Conservation (phyloP, 1,140 invertebrate species). For the Drosophila malerkotliana region DNA sequence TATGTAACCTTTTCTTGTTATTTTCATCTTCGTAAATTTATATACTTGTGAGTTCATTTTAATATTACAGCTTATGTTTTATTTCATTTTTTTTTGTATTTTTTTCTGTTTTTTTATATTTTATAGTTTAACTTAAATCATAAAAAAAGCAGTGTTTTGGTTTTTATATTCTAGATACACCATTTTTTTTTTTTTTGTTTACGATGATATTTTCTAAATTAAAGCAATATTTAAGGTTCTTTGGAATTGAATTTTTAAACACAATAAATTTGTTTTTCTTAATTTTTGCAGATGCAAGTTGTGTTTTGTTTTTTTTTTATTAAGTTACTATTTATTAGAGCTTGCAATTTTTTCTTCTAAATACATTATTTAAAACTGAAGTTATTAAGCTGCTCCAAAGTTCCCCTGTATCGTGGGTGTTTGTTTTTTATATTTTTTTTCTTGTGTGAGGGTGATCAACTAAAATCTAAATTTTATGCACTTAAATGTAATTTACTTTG, state of each 20-base stretch:
- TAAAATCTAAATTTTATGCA: slow-evolving; percentile 52
- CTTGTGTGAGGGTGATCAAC: slow-evolving; percentile 29
- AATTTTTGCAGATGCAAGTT: slow-evolving; percentile 10
- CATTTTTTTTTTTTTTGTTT: slow-evolving; percentile 55
- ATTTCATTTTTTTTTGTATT: slow-evolving; percentile 40
- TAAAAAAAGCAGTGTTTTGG: slow-evolving; percentile 79
- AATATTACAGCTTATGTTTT: slow-evolving; percentile 71
- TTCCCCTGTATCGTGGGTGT: slow-evolving; percentile 15
- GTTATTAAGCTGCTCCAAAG: slow-evolving; percentile 30
- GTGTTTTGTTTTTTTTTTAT: slow-evolving; percentile 15
- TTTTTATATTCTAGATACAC: slow-evolving; percentile 70
- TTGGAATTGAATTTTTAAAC: slow-evolving; percentile 13
- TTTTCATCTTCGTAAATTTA: slow-evolving; percentile 50
- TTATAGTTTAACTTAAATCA: slow-evolving; percentile 79
- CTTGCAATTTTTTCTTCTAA: slow-evolving; percentile 11
- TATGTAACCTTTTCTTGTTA: slow-evolving; percentile 47
- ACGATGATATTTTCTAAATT: slow-evolving; percentile 74
- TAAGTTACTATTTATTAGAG: slow-evolving; percentile 23
- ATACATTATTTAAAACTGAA: slow-evolving; percentile 22
- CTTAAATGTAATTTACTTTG: slow-evolving; percentile 69
- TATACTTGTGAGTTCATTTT: slow-evolving; percentile 62
- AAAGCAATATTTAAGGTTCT: slow-evolving; percentile 70
- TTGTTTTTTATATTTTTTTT: slow-evolving; percentile 8
- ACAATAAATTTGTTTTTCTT: slow-evolving; percentile 34
- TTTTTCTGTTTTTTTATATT: slow-evolving; percentile 59